Conservation (phyloP, 2,888 invertebrate genomes). For the Ophion ellenae region DNA sequence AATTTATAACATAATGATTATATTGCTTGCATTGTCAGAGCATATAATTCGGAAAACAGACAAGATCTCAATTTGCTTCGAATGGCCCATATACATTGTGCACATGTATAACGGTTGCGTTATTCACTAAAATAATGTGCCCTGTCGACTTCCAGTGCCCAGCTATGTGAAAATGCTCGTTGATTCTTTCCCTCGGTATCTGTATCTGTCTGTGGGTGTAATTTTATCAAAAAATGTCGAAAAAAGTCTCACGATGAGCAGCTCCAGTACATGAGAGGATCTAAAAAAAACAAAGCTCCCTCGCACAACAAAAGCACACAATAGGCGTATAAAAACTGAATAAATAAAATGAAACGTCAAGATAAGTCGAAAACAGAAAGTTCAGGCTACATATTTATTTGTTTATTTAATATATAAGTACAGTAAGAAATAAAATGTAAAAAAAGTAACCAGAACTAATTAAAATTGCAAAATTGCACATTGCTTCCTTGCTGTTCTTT, state of each 20-base stretch:
- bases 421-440: too few species aligned
- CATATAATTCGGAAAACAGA: not conserved
- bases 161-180: not conserved
- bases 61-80: not conserved
- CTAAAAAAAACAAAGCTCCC: too few species aligned
- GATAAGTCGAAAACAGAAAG: slow-evolving; percentile 9
- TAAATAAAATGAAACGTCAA: not conserved
- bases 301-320: too few species aligned
- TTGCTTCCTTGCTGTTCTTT: too few species aligned
- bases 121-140: not conserved
- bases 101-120: not conserved
- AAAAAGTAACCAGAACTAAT: too few species aligned
- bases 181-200: not conserved
- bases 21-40: too few species aligned
- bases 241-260: too few species aligned
- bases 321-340: not conserved
- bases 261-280: too few species aligned
- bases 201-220: not conserved
- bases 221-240: too few species aligned
- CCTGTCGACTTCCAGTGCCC: not conserved
- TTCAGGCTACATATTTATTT: not conserved
- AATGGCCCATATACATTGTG: not conserved
- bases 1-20: too few species aligned
- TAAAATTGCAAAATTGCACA: too few species aligned
- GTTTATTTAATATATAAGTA: too few species aligned